These are phyloP conservation scores for Venustaconcha ellipsiformis DNA, from an alignment of 1,140 invertebrate species.

Conservation along the genomic window DNA sequence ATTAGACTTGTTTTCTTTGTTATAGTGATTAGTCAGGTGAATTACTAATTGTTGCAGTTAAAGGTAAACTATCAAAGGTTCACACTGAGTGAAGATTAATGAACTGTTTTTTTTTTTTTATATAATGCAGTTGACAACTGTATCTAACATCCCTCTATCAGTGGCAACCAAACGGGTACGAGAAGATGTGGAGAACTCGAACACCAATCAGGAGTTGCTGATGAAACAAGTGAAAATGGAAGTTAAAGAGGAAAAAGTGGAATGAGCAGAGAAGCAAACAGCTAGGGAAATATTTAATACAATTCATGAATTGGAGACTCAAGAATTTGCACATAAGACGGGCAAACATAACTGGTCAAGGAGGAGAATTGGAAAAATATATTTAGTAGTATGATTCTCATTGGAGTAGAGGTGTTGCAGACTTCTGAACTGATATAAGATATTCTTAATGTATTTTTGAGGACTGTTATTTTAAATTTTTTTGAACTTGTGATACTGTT, in stretches of 20 bases:
- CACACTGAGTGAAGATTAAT: neutral
- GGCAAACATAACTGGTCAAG: neutral
- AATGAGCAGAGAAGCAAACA: constrained; percentile 3
- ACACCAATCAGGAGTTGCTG: constrained; percentile 26
- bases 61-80: too few relatives aligned
- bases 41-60: too few relatives aligned
- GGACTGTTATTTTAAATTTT: too few relatives aligned
- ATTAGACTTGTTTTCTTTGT: too few relatives aligned
- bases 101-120: neutral
- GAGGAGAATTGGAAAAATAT: too few relatives aligned
- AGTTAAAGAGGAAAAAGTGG: constrained; percentile 25
- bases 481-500: too few relatives aligned
- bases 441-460: too few relatives aligned
- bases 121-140: constrained; percentile 35
- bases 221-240: constrained; percentile 44
- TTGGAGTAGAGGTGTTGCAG: too few relatives aligned
- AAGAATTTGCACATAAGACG: neutral
- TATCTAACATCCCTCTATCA: constrained; percentile 39
- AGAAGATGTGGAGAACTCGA: constrained; percentile 29
- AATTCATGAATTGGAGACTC: neutral
- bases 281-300: neutral
- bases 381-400: too few relatives aligned
- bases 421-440: too few relatives aligned
- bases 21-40: too few relatives aligned
- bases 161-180: constrained; percentile 39